phyloP scores from a whole-genome alignment of 2,113 vertebrate genomes.

The Axis porcinus region DNA sequence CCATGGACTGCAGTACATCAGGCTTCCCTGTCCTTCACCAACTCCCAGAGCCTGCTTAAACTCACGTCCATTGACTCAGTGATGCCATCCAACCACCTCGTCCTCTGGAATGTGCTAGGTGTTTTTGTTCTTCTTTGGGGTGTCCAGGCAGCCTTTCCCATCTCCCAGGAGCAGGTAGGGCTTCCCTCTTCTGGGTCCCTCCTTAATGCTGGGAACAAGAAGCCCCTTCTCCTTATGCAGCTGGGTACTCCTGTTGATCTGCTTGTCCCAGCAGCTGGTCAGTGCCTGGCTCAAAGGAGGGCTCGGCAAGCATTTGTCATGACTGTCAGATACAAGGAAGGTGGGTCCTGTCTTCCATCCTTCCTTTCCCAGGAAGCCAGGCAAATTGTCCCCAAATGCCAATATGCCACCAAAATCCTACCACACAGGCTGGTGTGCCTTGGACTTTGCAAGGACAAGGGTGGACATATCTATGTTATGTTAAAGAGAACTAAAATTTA shows the following conservation, averaged over 20 bases:
- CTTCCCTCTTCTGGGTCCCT: background rate
- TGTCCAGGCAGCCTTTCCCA: background rate
- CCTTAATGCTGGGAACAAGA: background rate
- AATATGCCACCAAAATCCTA: background rate
- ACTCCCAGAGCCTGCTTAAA: background rate
- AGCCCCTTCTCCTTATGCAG: background rate
- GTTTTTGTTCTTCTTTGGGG: background rate
- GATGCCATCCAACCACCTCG: background rate
- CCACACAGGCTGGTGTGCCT: background rate
- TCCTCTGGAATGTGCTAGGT: background rate
- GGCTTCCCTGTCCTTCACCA: background rate
- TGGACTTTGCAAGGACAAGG: background rate
- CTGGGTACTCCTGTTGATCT: background rate
- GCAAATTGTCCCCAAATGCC: background rate
- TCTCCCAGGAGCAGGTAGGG: background rate
- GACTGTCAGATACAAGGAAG: background rate
- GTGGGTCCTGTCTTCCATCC: background rate
- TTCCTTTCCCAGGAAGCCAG: background rate
- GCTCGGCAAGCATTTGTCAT: background rate
- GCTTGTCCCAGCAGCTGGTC: background rate
- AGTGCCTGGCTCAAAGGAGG: background rate
- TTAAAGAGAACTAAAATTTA: background rate
- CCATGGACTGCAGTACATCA: background rate
- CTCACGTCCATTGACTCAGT: background rate
- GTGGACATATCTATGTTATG: background rate